A percentile compares a stretch with the other conserved stretches of the same genome.
phyloP scores from a whole-genome alignment of 2,113 vertebrate species.

The Micronycteris hirsuta region DNA sequence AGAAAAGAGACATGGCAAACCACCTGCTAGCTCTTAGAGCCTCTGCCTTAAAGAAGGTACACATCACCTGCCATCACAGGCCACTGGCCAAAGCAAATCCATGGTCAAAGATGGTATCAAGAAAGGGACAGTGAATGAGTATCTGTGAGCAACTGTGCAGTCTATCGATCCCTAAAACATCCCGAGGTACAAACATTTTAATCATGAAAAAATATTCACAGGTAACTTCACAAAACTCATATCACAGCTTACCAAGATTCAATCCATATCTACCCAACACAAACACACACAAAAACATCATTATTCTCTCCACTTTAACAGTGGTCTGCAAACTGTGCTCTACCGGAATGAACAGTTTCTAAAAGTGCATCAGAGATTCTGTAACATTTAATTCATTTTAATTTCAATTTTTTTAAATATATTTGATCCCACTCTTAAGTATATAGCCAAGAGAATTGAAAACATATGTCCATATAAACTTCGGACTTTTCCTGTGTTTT shows the following conservation, averaged over 20 bases:
- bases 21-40: neutral
- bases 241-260: neutral
- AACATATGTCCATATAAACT: slow-evolving; percentile 67
- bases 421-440: neutral
- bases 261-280: neutral
- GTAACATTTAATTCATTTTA: neutral
- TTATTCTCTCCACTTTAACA: neutral
- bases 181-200: neutral
- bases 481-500: slow-evolving; percentile 94
- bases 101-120: neutral
- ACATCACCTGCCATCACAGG: neutral
- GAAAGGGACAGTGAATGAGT: neutral
- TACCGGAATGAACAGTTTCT: neutral
- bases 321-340: neutral
- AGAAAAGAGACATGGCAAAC: neutral
- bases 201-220: neutral
- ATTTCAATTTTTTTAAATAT: neutral
- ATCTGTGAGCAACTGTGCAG: neutral
- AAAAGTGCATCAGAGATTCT: slow-evolving; percentile 10
- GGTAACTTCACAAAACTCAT: slow-evolving; percentile 5
- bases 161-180: neutral
- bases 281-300: neutral
- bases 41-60: neutral
- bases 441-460: neutral
- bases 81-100: neutral